Base-by-base conservation (phyloP, 2,888 invertebrate genomes). In the Ophion ventricosus region DNA sequence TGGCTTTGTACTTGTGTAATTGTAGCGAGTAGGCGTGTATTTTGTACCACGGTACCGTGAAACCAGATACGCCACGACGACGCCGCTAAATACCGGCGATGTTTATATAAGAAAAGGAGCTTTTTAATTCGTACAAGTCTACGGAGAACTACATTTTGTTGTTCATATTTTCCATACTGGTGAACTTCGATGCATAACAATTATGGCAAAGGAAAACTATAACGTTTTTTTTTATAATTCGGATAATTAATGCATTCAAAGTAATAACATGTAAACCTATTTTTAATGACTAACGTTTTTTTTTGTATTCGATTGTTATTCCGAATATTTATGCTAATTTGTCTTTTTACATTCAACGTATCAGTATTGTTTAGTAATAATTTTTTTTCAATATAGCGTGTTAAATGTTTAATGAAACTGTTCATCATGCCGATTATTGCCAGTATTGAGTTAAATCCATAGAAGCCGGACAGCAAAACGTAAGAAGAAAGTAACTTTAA, bases 61-160 rank as follows among this genome's bases (percentile, higher is more conserved):
- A 83, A 83, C 57, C 25, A 29, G 78, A 79, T 43, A 74, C 80
- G 67, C 69, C n/a, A 64, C 54, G 66, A 57, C 61, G 56, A 35
- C 72, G 54, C 61, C 17, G 54, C 54, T 74, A 59, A 74, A 61
- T 79, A 43, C 57, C 20, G 20, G 57, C 56, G 17, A 40, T 63
- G 20, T 49, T 29, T 49, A 14, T 64, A 73, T 61, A 59, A 49
- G 73, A 61, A 43, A 49, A 73, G 25, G 59, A 17, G 57, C 57
- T 72, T 67, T 23, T 23, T 49, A 11, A 25, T 49, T 67, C 25
- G 67, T 49, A 67, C 25, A 7, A 63, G 26, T 49, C 74, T 20
- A 20, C 57, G 23, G 20, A 23, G 57, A 57, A 23, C 23, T 57
- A 49, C 49, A 49, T 49, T 49, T 49, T 14, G 49, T 17, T 17